Evolutionary conservation across 2,113 vertebrate species (phyloP), one percentile per base, ranked within the genome.

Genomic region (Maccullochella peelii): DNA sequence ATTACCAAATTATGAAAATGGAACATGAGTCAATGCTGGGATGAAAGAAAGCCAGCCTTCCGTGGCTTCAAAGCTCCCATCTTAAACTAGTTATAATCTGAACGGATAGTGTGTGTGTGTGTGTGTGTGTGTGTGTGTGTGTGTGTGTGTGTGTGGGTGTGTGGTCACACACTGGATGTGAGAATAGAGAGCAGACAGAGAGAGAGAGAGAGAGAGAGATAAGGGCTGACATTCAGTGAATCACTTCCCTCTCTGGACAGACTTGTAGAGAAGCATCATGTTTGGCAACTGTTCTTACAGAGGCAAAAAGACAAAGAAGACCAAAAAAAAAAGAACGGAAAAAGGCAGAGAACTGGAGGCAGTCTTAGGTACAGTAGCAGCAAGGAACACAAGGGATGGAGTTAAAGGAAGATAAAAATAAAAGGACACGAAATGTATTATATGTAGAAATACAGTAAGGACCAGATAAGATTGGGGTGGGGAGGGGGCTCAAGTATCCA

Each of bases 1-100:
- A 90, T 90, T 85, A 92, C 62, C 74, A 86, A 94, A 91, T 89
- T 90, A 89, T 88, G 82, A 91, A 93, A 91, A 88, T 84, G 73
- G 85, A 88, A 88, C 88, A 92, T 87, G 86, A 91, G 85, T 89
- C 87, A 92, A 76, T 86, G 80, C 78, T 73, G 77, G 74, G 80
- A 91, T 91, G 89, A 92, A 93, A 92, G 87, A 86, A 85, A 84
- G 77, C 49, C 81, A 75, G 77, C 73, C 61, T 74, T 85, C 83
- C 72, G 44, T 69, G 65, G 73, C 83, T 88, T 93, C 89, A 93
- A 89, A 93, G 90, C 84, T 82, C 58, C 73, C 84, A 80, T 92
- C 81, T 86, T 84, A 92, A 91, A 88, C 77, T 77, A 80, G 86
- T 87, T 89, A 74, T 80, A 86, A 75, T 87, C 81, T 88, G 69